Evolutionary conservation across 2,888 invertebrate genomes (phyloP).

Genomic region (Drosophila heteroneura): DNA sequence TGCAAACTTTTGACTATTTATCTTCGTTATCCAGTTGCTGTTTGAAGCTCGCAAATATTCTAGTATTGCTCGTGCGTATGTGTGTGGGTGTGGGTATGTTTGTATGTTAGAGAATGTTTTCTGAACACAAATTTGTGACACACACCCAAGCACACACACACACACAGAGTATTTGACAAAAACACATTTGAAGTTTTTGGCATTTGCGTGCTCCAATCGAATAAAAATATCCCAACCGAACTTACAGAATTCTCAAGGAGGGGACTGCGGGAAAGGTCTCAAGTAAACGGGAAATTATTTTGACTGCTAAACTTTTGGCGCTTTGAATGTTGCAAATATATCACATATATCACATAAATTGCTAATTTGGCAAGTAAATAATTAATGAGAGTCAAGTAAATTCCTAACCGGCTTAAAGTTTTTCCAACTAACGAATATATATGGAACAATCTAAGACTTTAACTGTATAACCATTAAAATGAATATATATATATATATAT

Average conservation of each 20-base stretch:
- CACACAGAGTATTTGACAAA: constrained; percentile 37
- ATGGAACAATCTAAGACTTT: neutral
- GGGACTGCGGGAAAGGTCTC: neutral
- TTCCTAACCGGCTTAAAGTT: neutral
- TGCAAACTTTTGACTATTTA: constrained; percentile 73
- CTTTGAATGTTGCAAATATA: constrained; percentile 38
- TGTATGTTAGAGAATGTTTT: constrained; percentile 14
- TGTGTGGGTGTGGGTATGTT: constrained; percentile 17
- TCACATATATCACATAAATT: constrained; percentile 56
- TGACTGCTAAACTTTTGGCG: constrained; percentile 28
- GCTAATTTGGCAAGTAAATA: constrained; percentile 58
- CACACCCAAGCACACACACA: constrained; percentile 7
- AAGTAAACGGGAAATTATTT: constrained; percentile 42
- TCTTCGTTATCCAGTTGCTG: constrained; percentile 63
- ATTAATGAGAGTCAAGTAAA: constrained; percentile 45
- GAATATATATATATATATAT: constrained; percentile 4
- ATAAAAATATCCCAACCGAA: constrained; percentile 42
- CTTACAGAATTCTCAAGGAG: constrained; percentile 6
- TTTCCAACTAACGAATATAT: neutral
- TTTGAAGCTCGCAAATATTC: constrained; percentile 12
- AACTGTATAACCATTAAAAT: neutral
- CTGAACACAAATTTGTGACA: constrained; percentile 8
- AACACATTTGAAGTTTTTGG: constrained; percentile 55
- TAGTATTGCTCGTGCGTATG: constrained; percentile 13
- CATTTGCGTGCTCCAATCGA: constrained; percentile 50